These are phyloP conservation scores for Cydia strobilella DNA, from an alignment of 1,140 invertebrate genomes.

Conservation along the genomic window DNA sequence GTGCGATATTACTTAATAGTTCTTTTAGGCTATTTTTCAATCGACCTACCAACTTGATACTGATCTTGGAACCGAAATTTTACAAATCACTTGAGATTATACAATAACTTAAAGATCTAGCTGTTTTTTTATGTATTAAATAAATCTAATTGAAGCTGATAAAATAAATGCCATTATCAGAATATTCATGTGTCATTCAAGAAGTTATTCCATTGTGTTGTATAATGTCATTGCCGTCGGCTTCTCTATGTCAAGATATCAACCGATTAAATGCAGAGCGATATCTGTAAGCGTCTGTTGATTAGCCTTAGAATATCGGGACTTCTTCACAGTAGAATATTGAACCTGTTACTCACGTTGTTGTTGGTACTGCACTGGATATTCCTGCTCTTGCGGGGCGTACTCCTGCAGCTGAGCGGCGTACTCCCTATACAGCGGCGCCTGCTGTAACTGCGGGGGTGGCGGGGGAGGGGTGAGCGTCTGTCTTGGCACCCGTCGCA, in stretches of 20 bases:
- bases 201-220: slow-evolving; percentile 1
- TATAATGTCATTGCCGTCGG: background rate
- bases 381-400: slow-evolving; percentile 51
- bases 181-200: background rate
- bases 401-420: slow-evolving; percentile 59
- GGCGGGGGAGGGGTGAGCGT: slow-evolving; percentile 55
- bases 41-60: too few relatives aligned
- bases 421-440: slow-evolving; percentile 57
- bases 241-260: background rate
- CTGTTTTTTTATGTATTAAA: too few relatives aligned
- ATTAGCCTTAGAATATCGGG: too few relatives aligned
- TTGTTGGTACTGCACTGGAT: slow-evolving; percentile 1
- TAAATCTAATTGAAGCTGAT: too few relatives aligned
- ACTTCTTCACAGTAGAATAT: background rate
- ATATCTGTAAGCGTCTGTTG: background rate
- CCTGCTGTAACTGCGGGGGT: slow-evolving; percentile 49
- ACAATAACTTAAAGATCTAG: too few relatives aligned
- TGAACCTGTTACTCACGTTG: slow-evolving; percentile 34
- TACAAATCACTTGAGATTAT: too few relatives aligned
- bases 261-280: background rate
- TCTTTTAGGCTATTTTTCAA: too few relatives aligned
- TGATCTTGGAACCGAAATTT: too few relatives aligned
- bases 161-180: too few relatives aligned
- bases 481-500: slow-evolving; percentile 67
- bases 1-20: too few relatives aligned